Evolutionary conservation across 1,140 invertebrate genomes (phyloP).

Genomic region (Drosophila sturtevanti): DNA sequence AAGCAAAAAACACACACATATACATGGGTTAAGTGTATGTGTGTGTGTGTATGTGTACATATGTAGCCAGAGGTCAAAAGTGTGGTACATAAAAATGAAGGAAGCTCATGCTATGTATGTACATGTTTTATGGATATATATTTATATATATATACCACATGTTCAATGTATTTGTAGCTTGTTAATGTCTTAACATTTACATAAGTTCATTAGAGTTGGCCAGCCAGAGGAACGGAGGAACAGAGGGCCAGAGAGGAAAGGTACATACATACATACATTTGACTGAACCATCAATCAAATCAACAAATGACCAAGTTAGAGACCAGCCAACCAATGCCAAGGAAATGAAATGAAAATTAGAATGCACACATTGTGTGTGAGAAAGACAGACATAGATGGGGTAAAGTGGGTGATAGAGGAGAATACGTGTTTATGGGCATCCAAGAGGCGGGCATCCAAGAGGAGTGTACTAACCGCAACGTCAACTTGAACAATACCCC

Average conservation of each 20-base stretch:
- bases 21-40: background rate
- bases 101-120: background rate
- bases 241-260: background rate
- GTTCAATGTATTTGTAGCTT: slow-evolving; percentile 45
- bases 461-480: slow-evolving; percentile 26
- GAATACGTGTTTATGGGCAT: background rate
- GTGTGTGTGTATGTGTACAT: background rate
- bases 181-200: slow-evolving; percentile 61
- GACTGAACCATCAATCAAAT: slow-evolving; percentile 67
- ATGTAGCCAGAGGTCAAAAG: slow-evolving; percentile 9
- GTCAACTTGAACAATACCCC: slow-evolving; percentile 55
- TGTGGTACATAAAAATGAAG: slow-evolving; percentile 1
- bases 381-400: slow-evolving; percentile 3
- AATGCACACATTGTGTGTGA: slow-evolving; percentile 38
- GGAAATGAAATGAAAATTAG: slow-evolving; percentile 78
- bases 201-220: slow-evolving; percentile 64
- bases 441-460: slow-evolving; percentile 5
- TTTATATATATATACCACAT: slow-evolving; percentile 20
- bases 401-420: slow-evolving; percentile 8
- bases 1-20: slow-evolving; percentile 33
- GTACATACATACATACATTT: background rate
- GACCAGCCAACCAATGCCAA: slow-evolving; percentile 34
- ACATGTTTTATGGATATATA: slow-evolving; percentile 19
- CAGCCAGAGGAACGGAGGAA: background rate
- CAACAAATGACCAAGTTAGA: slow-evolving; percentile 63